Conservation (phyloP, 1,140 invertebrate genomes). For the Homarus americanus region DNA sequence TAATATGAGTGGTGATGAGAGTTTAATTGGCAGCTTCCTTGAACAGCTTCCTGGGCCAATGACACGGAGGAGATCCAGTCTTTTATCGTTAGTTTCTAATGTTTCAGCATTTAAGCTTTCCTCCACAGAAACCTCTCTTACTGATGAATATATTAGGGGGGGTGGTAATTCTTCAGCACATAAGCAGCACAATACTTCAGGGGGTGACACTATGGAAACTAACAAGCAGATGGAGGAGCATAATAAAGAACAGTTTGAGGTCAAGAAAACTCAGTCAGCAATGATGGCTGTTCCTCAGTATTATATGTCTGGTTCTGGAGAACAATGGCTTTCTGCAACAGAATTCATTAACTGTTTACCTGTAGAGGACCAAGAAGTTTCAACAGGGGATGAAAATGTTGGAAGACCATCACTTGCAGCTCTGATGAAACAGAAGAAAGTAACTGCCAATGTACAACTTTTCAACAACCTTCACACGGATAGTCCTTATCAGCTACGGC, state of each 20-base stretch:
- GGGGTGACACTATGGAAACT: not conserved
- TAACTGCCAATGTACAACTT: slow-evolving; percentile 70
- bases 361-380: not conserved
- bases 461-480: slow-evolving; percentile 61
- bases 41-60: slow-evolving; percentile 56
- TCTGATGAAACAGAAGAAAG: slow-evolving; percentile 72
- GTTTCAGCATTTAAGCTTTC: slow-evolving; percentile 25
- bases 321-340: not conserved
- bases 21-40: slow-evolving; percentile 46
- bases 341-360: not conserved
- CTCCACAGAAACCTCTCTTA: not conserved
- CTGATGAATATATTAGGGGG: not conserved
- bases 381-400: slow-evolving; percentile 25
- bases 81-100: slow-evolving; percentile 7
- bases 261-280: not conserved
- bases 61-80: slow-evolving; percentile 58
- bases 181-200: not conserved
- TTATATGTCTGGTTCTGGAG: not conserved
- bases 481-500: slow-evolving; percentile 16
- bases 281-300: not conserved
- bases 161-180: not conserved
- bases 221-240: not conserved
- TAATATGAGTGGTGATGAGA: slow-evolving; percentile 16
- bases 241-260: not conserved
- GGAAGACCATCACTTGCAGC: slow-evolving; percentile 72